These are phyloP conservation scores for Coendou prehensilis DNA, from an alignment of 2,797 vertebrate species.

Conservation along the genomic window DNA sequence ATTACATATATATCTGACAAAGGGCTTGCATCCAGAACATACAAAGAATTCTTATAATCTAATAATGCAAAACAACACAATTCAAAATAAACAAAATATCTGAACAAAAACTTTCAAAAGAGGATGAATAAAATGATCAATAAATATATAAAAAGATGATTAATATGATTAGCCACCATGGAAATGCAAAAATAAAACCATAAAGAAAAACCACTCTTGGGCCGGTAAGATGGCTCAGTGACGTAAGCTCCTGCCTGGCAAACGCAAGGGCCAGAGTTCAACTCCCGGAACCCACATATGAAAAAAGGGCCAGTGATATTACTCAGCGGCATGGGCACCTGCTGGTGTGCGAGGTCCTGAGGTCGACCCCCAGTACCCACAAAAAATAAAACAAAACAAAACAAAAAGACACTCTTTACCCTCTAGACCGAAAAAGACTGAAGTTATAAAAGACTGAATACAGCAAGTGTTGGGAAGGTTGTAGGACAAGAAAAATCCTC, in stretches of 20 bases:
- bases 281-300: too few species aligned
- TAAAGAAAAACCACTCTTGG: neutral
- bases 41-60: neutral
- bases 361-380: too few species aligned
- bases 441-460: neutral
- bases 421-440: neutral
- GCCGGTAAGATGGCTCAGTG: too few species aligned
- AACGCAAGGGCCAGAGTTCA: too few species aligned
- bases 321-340: too few species aligned
- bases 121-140: constrained; percentile 4
- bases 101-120: neutral
- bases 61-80: neutral
- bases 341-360: too few species aligned
- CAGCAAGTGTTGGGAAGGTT: neutral
- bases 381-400: neutral
- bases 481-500: neutral
- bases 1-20: neutral
- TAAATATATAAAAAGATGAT: neutral
- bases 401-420: neutral
- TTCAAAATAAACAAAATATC: constrained; percentile 15
- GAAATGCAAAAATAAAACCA: neutral
- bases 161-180: neutral
- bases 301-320: too few species aligned
- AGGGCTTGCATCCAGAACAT: neutral
- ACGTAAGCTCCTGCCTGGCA: too few species aligned